A percentile compares a stretch with the other conserved stretches of the same genome.
Conservation (phyloP, 2,113 vertebrate genomes). For the Danionella cerebrum region DNA sequence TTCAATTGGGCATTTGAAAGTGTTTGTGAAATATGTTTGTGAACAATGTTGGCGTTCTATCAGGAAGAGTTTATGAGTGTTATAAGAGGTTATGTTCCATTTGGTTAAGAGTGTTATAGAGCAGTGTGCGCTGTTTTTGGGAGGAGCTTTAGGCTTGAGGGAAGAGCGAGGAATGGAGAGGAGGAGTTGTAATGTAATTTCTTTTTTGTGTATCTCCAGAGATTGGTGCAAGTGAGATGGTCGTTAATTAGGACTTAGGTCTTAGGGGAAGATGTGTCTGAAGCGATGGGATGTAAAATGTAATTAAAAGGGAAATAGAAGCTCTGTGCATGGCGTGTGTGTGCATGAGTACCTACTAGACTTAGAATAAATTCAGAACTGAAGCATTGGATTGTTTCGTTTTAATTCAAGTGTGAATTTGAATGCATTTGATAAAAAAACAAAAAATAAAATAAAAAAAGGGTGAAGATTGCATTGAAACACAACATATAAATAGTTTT, state of each 20-base stretch:
- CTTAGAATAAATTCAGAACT: background rate
- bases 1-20: conserved; percentile 1
- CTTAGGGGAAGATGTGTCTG: conserved; percentile 66
- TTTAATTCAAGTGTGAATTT: background rate
- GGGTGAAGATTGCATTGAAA: background rate
- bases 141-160: background rate
- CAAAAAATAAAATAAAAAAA: background rate
- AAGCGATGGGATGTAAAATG: conserved; percentile 66
- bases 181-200: conserved; percentile 49
- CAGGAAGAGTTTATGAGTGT: background rate
- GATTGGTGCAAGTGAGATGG: conserved; percentile 64
- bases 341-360: background rate
- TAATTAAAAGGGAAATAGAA: conserved; percentile 81
- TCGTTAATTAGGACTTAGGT: conserved; percentile 83
- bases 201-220: conserved; percentile 42
- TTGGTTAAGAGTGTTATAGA: background rate
- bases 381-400: background rate
- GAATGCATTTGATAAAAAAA: background rate
- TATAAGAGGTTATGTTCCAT: too few species aligned
- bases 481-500: too few species aligned
- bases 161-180: background rate
- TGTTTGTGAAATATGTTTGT: conserved; percentile 6
- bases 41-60: conserved; percentile 1
- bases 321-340: conserved; percentile 28
- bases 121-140: conserved; percentile 6